Base-by-base conservation (phyloP, 2,888 invertebrate species). In the Lasioglossum calceatum region DNA sequence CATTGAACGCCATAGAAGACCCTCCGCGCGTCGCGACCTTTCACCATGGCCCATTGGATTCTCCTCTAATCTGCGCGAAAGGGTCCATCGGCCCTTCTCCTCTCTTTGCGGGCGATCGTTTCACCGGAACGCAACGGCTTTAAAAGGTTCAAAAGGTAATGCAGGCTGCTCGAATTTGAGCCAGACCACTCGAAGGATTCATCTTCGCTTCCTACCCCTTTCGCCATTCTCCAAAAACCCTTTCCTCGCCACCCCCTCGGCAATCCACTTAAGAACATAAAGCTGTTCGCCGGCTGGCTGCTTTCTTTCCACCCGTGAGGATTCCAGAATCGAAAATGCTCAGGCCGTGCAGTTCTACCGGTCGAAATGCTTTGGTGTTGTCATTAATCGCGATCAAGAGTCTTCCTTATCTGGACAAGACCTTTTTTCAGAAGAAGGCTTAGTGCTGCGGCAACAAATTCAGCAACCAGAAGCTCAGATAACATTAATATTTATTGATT, bases 101-200 rank as follows among this genome's bases (percentile, higher is more conserved):
- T 32, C 50, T 61, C 86, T 42, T 72, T 64, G 67, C 77, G 71
- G 81, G 71, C 84, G 85, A 77, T 87, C 88, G 82, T 85, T 88
- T 79, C 88, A 77, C 19, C 77, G 47, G 64, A 77, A 54, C 70
- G 82, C 87, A 76, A 74, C 58, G 61, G 87, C 84, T 75, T 88
- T 82, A 88, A 88, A 88, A 88, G 87, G 79, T 58, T 88, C 85
- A 84, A 88, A 88, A 84, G 88, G 85, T 79, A 87, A 84, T 88
- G 88, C 88, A 70, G 76, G 61, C 87, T 77, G 83, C 84, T 81
- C 87, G 85, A 87, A 88, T 88, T 88, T 82, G 79, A 84, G 85
- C 84, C 85, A 88, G 88, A 87, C 88, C 84, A 81, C 87, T 87
- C 81, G 79, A 87, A 87, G 88, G 87, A 87, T 87, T 87, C 88